Base-by-base conservation (phyloP, 1,140 invertebrate genomes). In the Semibalanus balanoides region DNA sequence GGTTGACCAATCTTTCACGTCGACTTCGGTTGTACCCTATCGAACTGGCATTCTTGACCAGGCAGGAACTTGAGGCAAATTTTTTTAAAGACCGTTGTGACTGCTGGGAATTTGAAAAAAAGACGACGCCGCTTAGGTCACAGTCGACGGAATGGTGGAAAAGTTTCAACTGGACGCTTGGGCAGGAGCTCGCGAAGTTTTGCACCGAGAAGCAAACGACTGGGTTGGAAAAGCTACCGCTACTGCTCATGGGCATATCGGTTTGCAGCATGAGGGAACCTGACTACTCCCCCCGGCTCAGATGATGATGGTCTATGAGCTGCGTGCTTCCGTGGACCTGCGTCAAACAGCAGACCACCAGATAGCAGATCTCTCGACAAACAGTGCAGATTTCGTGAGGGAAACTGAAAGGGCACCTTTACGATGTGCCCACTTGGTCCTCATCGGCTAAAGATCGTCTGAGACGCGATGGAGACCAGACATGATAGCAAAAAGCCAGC, bases 11-110 rank as follows among this genome's bases (percentile, higher is more conserved):
- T 64, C 22, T 19, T 64, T 64, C 51, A 19, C 11, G n/a, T n/a
- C 11, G 3, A 19, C 7, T 64, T 64, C 22, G 51, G 51, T 25
- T 1, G 7, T 11, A n/a, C n/a, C 35, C 35, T 19, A 3, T 14
- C 14, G 74, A 74, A n/a, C 51, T 74, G n/a, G 0, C 28, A 74
- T 29, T 74, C 74, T n/a, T 14, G 74, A 74, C 29, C 3, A 74
- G 27, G 74, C 14, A 28, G 28, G 14, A 28, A 74, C 35, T 74
- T 9, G 3, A 74, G 22, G 22, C 7, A 1, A 3, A 7, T 22
- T 1, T 64, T 11, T 64, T 64, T 14, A 7, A 25, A 7, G 28
- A 74, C 11, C 14, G 74, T n/a, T 74, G 74, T 28, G 14, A 30
- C 27, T 30, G 0, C 27, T 74, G 27, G 27, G 11, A 11, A 74